These are phyloP conservation scores for Atta texana DNA, from an alignment of 1,140 invertebrate genomes.

Conservation along the genomic window DNA sequence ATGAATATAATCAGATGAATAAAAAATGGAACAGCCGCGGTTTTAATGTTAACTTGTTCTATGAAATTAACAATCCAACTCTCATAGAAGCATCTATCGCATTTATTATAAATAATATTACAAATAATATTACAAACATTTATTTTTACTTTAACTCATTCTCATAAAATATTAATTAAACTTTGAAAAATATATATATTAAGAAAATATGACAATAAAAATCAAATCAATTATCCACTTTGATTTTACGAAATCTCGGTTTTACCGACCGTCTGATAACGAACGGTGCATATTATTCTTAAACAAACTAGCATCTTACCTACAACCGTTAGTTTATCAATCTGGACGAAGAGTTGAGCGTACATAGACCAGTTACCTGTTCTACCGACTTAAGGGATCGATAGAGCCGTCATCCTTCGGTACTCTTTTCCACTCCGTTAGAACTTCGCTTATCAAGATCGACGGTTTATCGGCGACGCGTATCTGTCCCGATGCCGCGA, in stretches of 20 bases:
- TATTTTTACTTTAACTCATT: background rate
- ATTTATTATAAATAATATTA: too few relatives aligned
- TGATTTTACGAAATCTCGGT: background rate
- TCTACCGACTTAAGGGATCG: constrained; percentile 58
- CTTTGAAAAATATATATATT: background rate
- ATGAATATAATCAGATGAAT: too few relatives aligned
- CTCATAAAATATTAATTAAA: background rate
- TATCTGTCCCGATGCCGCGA: too few relatives aligned
- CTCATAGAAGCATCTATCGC: background rate
- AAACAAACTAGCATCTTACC: constrained; percentile 16
- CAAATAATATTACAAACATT: background rate
- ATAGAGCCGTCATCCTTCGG: constrained; percentile 28
- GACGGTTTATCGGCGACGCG: constrained; percentile 35
- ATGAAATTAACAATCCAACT: background rate
- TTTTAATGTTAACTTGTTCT: too few relatives aligned
- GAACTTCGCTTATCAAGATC: constrained; percentile 25
- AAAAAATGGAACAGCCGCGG: too few relatives aligned
- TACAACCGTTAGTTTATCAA: constrained; percentile 51
- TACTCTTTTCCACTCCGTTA: constrained; percentile 1
- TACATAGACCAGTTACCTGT: constrained; percentile 26
- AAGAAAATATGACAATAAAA: background rate
- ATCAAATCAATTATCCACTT: background rate
- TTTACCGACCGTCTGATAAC: constrained; percentile 41
- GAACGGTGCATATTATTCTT: background rate
- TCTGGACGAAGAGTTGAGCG: background rate